phyloP scores from a whole-genome alignment of 2,113 vertebrate species.

The Scopus umbretta region DNA sequence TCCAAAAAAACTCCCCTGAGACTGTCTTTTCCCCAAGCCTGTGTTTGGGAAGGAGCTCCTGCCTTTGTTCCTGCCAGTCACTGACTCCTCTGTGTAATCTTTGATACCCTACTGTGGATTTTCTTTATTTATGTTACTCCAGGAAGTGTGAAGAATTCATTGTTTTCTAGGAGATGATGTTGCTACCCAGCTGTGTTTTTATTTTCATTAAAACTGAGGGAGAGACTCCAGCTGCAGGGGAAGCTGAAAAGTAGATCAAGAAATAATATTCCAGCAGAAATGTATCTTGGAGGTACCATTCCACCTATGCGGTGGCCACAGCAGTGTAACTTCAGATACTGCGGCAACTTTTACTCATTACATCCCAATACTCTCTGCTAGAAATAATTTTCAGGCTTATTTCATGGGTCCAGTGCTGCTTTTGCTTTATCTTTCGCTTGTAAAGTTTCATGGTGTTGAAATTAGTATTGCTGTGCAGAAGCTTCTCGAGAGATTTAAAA shows the following conservation, averaged over 20 bases:
- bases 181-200: constrained; percentile 31
- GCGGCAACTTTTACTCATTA: not conserved
- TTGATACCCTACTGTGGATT: not conserved
- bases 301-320: not conserved
- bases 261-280: constrained; percentile 7
- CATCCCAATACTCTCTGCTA: not conserved
- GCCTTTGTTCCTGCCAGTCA: not conserved
- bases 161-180: constrained; percentile 23
- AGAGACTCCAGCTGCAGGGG: not conserved
- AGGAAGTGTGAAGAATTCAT: constrained; percentile 39
- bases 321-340: not conserved
- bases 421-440: not conserved
- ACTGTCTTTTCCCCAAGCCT: not conserved
- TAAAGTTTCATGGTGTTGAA: not conserved
- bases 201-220: constrained; percentile 26
- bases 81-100: not conserved
- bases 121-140: constrained; percentile 15
- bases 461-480: not conserved
- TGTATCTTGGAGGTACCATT: not conserved
- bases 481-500: not conserved
- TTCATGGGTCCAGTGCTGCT: not conserved
- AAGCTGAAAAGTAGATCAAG: constrained; percentile 20
- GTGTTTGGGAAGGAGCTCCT: not conserved
- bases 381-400: not conserved
- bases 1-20: not conserved